Conservation (phyloP, 2,888 invertebrate genomes). For the Heliconius ismenius region DNA sequence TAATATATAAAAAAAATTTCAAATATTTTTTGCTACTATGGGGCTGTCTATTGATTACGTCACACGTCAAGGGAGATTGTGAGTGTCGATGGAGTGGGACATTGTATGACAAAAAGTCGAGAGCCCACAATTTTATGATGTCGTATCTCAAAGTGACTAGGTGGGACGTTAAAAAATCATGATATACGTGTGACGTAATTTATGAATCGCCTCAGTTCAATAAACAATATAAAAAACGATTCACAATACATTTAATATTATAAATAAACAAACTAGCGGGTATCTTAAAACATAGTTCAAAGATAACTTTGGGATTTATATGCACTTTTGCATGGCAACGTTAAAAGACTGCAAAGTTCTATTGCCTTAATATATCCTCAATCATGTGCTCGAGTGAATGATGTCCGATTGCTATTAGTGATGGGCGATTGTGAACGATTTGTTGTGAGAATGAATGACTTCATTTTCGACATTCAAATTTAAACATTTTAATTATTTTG, state of each 20-base stretch:
- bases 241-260: not conserved
- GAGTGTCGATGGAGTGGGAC: not conserved
- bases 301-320: constrained; percentile 20
- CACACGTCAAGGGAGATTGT: not conserved
- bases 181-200: not conserved
- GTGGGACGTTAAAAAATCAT: too few relatives aligned
- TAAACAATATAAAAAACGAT: not conserved
- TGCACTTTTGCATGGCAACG: constrained; percentile 30
- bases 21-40: not conserved
- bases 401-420: constrained; percentile 29
- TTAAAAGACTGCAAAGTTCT: constrained; percentile 43
- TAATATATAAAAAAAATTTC: not conserved
- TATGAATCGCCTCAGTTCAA: not conserved
- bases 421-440: constrained; percentile 20
- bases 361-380: constrained; percentile 43
- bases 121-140: not conserved
- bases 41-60: not conserved
- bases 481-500: not conserved
- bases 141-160: not conserved
- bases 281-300: constrained; percentile 20
- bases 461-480: not conserved
- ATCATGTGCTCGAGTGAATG: constrained; percentile 36
- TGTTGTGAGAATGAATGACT: not conserved
- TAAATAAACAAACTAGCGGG: constrained; percentile 11
- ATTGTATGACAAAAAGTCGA: not conserved